Evolutionary conservation across 2,888 invertebrate genomes (phyloP).

Genomic region (Drosophila falleni): DNA sequence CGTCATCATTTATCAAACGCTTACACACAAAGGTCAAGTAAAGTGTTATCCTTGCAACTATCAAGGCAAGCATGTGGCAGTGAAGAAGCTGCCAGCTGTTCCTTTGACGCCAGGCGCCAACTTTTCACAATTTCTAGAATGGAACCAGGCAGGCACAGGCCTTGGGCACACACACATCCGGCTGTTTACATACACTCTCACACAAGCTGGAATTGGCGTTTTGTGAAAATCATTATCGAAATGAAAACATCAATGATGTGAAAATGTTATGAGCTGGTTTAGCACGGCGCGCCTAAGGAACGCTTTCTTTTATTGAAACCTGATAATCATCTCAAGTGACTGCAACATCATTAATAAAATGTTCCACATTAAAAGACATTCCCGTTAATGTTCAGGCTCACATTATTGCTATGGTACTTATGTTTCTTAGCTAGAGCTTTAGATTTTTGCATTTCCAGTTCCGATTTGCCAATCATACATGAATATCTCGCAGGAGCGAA

Average conservation of each 20-base stretch:
- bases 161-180: conserved; percentile 6
- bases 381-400: not conserved
- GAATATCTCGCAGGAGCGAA: not conserved
- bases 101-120: conserved; percentile 43
- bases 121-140: conserved; percentile 14
- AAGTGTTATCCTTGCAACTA: conserved; percentile 75
- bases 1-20: conserved; percentile 73
- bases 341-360: conserved; percentile 57
- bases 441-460: conserved; percentile 16
- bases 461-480: conserved; percentile 2
- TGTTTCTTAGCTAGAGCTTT: not conserved
- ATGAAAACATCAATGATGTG: conserved; percentile 67
- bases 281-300: not conserved
- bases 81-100: conserved; percentile 66
- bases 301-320: conserved; percentile 21
- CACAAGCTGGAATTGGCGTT: conserved; percentile 28
- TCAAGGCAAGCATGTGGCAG: conserved; percentile 59
- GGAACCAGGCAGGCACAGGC: conserved; percentile 1
- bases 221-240: conserved; percentile 63
- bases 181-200: not conserved
- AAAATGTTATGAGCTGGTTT: conserved; percentile 37
- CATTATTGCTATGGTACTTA: not conserved
- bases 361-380: conserved; percentile 32
- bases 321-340: conserved; percentile 45
- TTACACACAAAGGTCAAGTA: conserved; percentile 66